Evolutionary conservation across 2,113 vertebrate species (phyloP), one percentile per base, ranked within the genome.

Genomic region (Ginglymostoma cirratum): DNA sequence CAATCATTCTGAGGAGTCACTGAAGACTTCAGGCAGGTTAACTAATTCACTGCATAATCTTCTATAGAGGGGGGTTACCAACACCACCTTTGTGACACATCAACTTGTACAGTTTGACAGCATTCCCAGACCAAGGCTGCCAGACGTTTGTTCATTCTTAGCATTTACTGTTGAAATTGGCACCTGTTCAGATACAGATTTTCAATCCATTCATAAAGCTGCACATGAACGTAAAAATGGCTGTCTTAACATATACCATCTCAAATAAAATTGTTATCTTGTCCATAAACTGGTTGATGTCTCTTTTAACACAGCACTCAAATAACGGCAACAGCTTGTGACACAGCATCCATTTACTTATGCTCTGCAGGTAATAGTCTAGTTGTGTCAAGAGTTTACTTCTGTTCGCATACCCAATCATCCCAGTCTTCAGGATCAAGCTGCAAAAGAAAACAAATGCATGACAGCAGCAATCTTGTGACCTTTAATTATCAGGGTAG

Each of bases 391-490:
- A 93, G 66, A 34, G 3, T 48, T 95, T 42, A 95, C 67, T 95
- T 34, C 45, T 95, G 67, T 34, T 95, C 69, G 5, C 67, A 95
- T 19, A 52, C 24, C 67, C 94, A 95, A 52, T 76, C 67, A 52
- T 95, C 69, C 94, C 94, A 95, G 27, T 95, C 94, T 34, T 72
- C 94, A 24, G 69, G 15, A 52, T 52, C 94, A 95, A 72, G 94
- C 94, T 95, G 69, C 61, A 93, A 93, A 67, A 72, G 94, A 72
- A 38, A 93, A 72, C 45, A 72, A 72, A 76, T 95, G 12, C 30
- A 48, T 72, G 72, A 72, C 72, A 19, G 5, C 72, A 12, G 38
- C 69, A 12, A 72, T 38, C 92, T 94, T 69, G 61, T 8, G 70
- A 30, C 3, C 23, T 69, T 38, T 48, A 94, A 90, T 5, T 27